phyloP scores from a whole-genome alignment of 2,797 vertebrate species.

The Chromis chromis region DNA sequence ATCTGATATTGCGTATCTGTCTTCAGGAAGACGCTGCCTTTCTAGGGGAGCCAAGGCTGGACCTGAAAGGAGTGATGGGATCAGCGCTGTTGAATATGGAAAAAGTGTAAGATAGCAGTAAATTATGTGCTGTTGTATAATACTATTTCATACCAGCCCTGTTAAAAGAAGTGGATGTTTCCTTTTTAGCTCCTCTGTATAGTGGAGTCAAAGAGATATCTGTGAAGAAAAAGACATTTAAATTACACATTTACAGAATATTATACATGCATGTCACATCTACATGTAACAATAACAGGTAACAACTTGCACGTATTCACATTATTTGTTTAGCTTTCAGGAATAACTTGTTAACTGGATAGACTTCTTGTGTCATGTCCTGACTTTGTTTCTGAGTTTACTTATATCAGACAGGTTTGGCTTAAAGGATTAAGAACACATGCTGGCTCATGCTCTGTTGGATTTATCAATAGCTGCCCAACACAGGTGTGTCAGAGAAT shows the following conservation, averaged over 20 bases:
- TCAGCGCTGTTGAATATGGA: constrained; percentile 2
- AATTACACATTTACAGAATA: constrained; percentile 4
- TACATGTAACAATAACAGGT: neutral
- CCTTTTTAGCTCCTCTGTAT: constrained; percentile 30
- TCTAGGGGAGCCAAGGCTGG: constrained; percentile 62
- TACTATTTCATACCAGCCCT: constrained; percentile 46
- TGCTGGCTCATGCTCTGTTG: neutral
- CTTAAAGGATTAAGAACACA: neutral
- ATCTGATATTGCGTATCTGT: constrained; percentile 41
- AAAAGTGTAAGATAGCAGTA: constrained; percentile 1
- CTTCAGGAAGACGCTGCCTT: constrained; percentile 39
- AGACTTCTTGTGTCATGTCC: neutral
- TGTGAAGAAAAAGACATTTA: constrained; percentile 32
- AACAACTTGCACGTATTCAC: neutral
- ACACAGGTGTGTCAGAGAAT: neutral
- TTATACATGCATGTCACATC: neutral
- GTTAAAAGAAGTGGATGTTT: neutral
- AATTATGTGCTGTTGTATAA: constrained; percentile 1
- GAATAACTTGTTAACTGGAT: neutral
- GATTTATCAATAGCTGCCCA: neutral
- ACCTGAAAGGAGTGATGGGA: constrained; percentile 32
- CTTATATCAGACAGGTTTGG: neutral
- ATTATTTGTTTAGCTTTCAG: constrained; percentile 1
- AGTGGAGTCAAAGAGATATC: constrained; percentile 67
- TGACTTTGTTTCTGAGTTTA: neutral